Base-by-base conservation (phyloP, 2,797 vertebrate genomes). In the Miichthys miiuy region DNA sequence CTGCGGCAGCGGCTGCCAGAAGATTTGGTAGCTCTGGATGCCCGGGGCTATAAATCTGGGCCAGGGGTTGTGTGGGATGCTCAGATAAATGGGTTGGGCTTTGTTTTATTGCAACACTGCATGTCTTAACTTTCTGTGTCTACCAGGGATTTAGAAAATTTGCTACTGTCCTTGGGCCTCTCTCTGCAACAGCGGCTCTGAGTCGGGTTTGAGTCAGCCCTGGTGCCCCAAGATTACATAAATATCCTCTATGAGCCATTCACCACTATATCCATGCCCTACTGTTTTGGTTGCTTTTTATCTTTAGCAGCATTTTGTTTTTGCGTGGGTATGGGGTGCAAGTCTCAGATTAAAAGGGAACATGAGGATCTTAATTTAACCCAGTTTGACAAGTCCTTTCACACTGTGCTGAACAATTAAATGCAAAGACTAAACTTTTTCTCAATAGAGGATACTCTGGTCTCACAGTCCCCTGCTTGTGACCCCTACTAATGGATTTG, bases 41-140 rank as follows among this genome's bases (percentile, higher is more conserved):
- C 90, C 80, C 56, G 47, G 77, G 83, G 91, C 91, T 89, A 89
- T 94, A 95, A 94, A 95, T 95, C 92, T 92, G 77, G 89, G 88
- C 86, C 88, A 89, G 81, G 88, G 92, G 91, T 95, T 95, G 92
- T 92, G 93, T 94, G 93, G 94, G 93, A 92, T 93, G 92, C 87
- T 85, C 91, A 92, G 92, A 95, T 94, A 94, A 95, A 96, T 93
- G 91, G 90, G 87, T 83, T 88, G 87, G 87, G 84, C 89, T 91
- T 92, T 94, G 90, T 95, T 96, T 95, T 91, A 95, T 87, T 86
- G 92, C 90, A 73, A 86, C 84, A 88, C 75, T 89, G 89, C 90
- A 93, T 92, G 93, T 94, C 92, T 95, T 93, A 92, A 95, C 92
- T 91, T 95, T 92, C 85, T 88, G 91, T 83, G 81, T 92, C 89